These are phyloP conservation scores for Pseudomyrmex pallidus DNA, from an alignment of 1,140 invertebrate genomes.

Conservation along the genomic window DNA sequence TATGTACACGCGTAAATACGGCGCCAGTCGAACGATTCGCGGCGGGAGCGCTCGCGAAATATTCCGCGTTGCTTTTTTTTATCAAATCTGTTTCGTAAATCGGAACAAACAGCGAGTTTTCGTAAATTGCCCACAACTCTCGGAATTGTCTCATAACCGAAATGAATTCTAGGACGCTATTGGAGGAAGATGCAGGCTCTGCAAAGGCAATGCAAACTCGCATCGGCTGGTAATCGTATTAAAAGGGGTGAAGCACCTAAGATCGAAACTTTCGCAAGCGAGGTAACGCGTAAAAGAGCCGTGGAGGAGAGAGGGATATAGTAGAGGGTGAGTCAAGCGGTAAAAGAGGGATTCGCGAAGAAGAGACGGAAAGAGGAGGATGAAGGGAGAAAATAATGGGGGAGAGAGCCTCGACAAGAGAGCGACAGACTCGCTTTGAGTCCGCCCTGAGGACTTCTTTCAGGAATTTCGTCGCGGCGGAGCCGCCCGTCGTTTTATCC, in stretches of 20 bases:
- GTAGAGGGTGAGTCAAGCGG: neutral
- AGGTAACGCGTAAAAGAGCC: conserved; percentile 29
- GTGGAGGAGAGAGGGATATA: neutral
- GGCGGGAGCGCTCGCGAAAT: conserved; percentile 54
- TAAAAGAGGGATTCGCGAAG: conserved; percentile 21
- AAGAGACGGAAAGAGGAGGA: conserved; percentile 3
- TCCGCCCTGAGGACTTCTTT: conserved; percentile 70
- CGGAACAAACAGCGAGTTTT: conserved; percentile 58
- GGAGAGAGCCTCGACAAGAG: conserved; percentile 27
- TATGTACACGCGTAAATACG: conserved; percentile 57
- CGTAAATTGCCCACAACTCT: conserved; percentile 73
- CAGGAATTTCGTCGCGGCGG: conserved; percentile 71
- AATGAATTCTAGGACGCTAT: conserved; percentile 71
- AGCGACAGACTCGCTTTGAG: conserved; percentile 58
- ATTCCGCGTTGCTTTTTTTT: conserved; percentile 68
- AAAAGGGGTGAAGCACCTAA: conserved; percentile 70
- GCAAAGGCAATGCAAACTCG: conserved; percentile 65
- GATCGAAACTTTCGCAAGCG: conserved; percentile 71
- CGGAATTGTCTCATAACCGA: conserved; percentile 73
- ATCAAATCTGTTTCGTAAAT: conserved; percentile 39
- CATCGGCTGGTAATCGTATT: conserved; percentile 75
- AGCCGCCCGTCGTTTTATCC: conserved; percentile 72
- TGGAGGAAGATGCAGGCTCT: conserved; percentile 32
- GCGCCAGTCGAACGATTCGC: conserved; percentile 57
- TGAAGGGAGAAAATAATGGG: conserved; percentile 53